phyloP scores from a whole-genome alignment of 2,888 invertebrate species.

The Stenchaetothrips biformis region DNA sequence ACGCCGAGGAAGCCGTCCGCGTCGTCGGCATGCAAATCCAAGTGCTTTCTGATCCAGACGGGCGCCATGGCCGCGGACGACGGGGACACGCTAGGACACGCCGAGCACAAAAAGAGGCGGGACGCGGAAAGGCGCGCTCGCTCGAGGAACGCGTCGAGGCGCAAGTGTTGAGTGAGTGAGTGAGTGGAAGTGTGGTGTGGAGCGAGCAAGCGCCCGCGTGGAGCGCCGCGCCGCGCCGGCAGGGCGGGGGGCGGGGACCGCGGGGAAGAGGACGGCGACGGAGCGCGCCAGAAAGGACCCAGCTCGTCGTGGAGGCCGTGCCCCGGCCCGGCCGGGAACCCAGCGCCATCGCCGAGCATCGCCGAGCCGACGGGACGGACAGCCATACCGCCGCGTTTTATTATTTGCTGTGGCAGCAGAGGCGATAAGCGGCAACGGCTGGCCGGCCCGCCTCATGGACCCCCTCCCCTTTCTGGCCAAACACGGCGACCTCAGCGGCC shows the following conservation, averaged over 20 bases:
- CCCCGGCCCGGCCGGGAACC: too few relatives aligned
- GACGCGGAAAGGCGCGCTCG: background rate
- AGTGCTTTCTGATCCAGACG: slow-evolving; percentile 7
- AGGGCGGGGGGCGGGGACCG: background rate
- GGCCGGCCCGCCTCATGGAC: too few relatives aligned
- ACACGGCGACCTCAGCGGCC: too few relatives aligned
- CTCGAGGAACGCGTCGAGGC: too few relatives aligned
- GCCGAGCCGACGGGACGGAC: background rate
- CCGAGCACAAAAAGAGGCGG: background rate
- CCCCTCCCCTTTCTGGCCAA: too few relatives aligned
- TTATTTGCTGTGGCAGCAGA: background rate
- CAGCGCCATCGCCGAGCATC: too few relatives aligned
- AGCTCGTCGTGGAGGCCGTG: too few relatives aligned
- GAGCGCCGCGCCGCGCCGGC: background rate
- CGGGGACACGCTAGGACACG: background rate
- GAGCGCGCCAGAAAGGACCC: too few relatives aligned
- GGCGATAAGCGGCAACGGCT: too few relatives aligned
- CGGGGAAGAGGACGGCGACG: too few relatives aligned
- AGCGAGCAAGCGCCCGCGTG: background rate
- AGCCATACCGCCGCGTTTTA: background rate
- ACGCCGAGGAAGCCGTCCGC: background rate
- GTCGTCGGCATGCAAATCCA: background rate
- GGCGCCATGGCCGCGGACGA: slow-evolving; percentile 1
- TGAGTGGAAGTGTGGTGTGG: too few relatives aligned
- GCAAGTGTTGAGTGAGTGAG: too few relatives aligned